Evolutionary conservation across 2,888 invertebrate species (phyloP), one percentile per base, ranked within the genome.

Genomic region (Thera obeliscata): DNA sequence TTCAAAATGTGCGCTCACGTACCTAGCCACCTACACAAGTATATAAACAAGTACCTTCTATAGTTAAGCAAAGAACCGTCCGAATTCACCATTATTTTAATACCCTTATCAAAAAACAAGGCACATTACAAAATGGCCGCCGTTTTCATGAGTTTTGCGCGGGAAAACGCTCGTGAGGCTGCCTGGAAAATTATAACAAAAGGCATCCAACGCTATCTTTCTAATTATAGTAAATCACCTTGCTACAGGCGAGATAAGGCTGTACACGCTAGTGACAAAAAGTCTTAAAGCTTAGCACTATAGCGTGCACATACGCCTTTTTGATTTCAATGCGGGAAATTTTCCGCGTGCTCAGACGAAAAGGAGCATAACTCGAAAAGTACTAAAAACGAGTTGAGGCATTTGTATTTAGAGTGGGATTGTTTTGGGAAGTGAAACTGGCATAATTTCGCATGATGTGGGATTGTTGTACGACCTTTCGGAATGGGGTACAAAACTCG

Each of bases 161-260:
- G 91, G 89, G 89, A 89, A 91, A 91, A 86, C 85, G 88, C 85
- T 89, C 89, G 89, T 87, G 89, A 88, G 87, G 87, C 87, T 84
- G 90, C 89, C 92, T 89, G 91, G 90, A 92, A 93, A 93, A 93
- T 93, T 93, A 93, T 93, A 93, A 93, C 93, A 93, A 93, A 91
- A 93, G 93, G 91, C 92, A 90, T 91, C 93, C 88, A 90, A 89
- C 91, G 93, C 93, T 94, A 94, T 94, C 94, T 94, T 90, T 92
- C 92, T 94, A 94, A 94, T 94, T 94, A 94, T 93, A 91, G 91
- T 93, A 93, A 92, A 93, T 93, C 93, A 93, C 92, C 93, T 93
- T 90, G 90, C 92, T 90, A 92, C 88, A 88, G 89, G 87, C 90
- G 81, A 93, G 93, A 93, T 93, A 93, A 93, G 89, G 84, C 88